These are phyloP conservation scores for Diabrotica virgifera DNA, from an alignment of 1,140 invertebrate genomes.

Conservation along the genomic window DNA sequence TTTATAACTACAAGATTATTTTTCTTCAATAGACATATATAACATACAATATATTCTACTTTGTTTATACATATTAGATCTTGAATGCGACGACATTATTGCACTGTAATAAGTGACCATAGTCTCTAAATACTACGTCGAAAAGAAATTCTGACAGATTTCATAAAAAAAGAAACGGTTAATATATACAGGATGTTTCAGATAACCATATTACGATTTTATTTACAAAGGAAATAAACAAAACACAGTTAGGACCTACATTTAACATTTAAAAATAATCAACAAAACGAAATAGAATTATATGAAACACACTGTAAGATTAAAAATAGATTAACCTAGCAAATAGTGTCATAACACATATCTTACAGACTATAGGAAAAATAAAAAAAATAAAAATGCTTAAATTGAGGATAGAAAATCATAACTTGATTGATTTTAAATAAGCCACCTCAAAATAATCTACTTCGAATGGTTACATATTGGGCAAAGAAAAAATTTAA, in stretches of 20 bases:
- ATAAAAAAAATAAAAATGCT: slow-evolving; percentile 17
- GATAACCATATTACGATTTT: slow-evolving; percentile 24
- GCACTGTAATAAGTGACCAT: too few relatives aligned
- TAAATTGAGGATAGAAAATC: neutral
- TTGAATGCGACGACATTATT: too few relatives aligned
- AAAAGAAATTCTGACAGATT: neutral
- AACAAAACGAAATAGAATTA: slow-evolving; percentile 21
- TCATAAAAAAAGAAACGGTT: slow-evolving; percentile 3
- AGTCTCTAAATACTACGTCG: neutral
- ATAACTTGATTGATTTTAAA: neutral
- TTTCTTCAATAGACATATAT: too few relatives aligned
- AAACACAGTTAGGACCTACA: slow-evolving; percentile 9
- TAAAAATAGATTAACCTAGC: slow-evolving; percentile 9
- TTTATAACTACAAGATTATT: too few relatives aligned
- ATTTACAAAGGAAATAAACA: slow-evolving; percentile 23
- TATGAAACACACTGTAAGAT: slow-evolving; percentile 24
- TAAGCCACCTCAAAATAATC: slow-evolving; percentile 11
- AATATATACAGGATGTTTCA: slow-evolving; percentile 25
- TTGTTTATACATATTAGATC: too few relatives aligned
- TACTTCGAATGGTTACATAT: neutral
- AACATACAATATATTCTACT: too few relatives aligned
- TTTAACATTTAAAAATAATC: slow-evolving; percentile 15
- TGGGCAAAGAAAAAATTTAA: slow-evolving; percentile 5
- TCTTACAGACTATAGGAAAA: slow-evolving; percentile 8
- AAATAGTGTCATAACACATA: slow-evolving; percentile 9